Base-by-base conservation (phyloP, 2,113 vertebrate genomes). In the Dendropsophus ebraccatus region DNA sequence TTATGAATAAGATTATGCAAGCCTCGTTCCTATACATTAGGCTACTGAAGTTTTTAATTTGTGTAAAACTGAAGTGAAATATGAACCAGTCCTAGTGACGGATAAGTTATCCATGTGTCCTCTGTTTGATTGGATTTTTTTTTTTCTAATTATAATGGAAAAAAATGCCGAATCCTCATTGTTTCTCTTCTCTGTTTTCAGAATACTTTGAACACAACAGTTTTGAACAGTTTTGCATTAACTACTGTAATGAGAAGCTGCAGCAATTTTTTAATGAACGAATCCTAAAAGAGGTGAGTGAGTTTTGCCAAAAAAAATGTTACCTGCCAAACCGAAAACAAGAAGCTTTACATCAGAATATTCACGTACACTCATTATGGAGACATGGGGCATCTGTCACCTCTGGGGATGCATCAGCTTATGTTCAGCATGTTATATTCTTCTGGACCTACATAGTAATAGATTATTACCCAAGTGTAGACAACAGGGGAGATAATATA, bases 191-290 rank as follows among this genome's bases (percentile, higher is more conserved):
- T 88, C 88, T 92, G 23, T 88, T 92, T 90, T 86, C 95, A 99
- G 98, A 99, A 89, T 99, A 99, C 90, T 99, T 99, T 92, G 98
- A 99, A 89, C 98, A 97, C 94, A 99, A 99, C 95, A 99, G 98
- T 93, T 99, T 97, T 87, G 98, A 99, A 92, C 98, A 99, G 78
- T 99, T 99, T 92, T 99, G 98, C 92, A 99, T 99, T 92, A 99
- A 99, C 94, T 99, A 99, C 93, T 99, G 98, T 90, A 99, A 99
- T 90, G 98, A 99, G 94, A 99, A 99, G 73, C 95, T 99, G 88
- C 98, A 99, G 88, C 98, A 99, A 84, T 99, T 99, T 93, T 99
- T 99, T 93, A 99, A 99, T 16, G 98, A 99, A 92, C 96, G 98
- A 85, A 99, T 99, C 91, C 95, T 99, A 78, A 99, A 99, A 91